phyloP scores from a whole-genome alignment of 1,140 invertebrate species.

The Saxidomus purpurata region DNA sequence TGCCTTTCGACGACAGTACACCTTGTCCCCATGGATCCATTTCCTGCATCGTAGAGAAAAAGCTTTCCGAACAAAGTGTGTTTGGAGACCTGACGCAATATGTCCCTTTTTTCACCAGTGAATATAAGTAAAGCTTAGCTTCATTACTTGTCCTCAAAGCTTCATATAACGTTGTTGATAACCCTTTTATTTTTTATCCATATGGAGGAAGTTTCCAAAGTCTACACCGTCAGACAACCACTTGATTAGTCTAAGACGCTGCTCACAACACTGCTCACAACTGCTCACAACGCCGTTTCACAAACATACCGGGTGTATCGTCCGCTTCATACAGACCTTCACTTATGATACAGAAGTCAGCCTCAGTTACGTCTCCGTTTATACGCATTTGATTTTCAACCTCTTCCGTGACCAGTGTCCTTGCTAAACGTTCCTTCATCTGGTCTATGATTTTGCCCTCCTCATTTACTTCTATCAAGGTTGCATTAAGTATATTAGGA shows the following conservation, averaged over 20 bases:
- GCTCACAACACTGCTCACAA: neutral
- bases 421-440: constrained; percentile 12
- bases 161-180: constrained; percentile 7
- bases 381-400: neutral
- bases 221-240: constrained; percentile 9
- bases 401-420: neutral
- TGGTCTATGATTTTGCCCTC: constrained; percentile 20
- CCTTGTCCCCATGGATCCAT: constrained; percentile 37
- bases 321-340: constrained; percentile 30
- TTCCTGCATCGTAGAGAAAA: constrained; percentile 31
- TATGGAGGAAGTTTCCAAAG: constrained; percentile 20
- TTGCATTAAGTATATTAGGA: neutral
- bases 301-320: neutral
- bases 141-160: constrained; percentile 1
- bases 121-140: neutral
- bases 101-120: constrained; percentile 3
- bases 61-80: constrained; percentile 34
- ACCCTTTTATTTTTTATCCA: neutral
- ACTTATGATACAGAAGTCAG: neutral
- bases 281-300: neutral
- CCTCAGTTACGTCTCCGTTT: neutral
- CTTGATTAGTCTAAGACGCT: neutral
- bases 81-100: constrained; percentile 41
- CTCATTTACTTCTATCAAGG: neutral
- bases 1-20: neutral